Percentiles rank a stretch among this genome's conserved stretches.
Evolutionary conservation across 2,888 invertebrate genomes (phyloP).

Genomic region (Oscheius sp.): DNA sequence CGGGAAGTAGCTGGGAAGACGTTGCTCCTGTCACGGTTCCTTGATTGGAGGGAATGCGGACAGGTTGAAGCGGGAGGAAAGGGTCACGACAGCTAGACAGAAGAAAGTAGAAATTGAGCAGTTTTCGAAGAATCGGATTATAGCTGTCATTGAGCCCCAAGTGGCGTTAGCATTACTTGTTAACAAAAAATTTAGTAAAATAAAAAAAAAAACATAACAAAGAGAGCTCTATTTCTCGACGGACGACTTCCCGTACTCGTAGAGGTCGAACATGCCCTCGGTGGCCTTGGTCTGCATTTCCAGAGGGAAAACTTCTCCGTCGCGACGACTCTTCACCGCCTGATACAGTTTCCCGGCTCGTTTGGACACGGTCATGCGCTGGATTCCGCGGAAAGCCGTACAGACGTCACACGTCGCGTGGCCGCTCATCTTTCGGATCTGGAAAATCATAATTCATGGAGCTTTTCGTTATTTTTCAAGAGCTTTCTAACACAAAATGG

Average conservation of each 20-base stretch:
- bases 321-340: slow-evolving; percentile 40
- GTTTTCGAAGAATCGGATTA: no score
- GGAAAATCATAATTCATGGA: not conserved
- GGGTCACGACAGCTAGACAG: no score
- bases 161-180: not conserved
- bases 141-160: no score
- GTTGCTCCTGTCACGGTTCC: no score
- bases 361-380: slow-evolving; percentile 60
- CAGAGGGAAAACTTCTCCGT: slow-evolving; percentile 63
- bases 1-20: no score
- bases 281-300: slow-evolving; percentile 44
- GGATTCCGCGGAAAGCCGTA: slow-evolving; percentile 67
- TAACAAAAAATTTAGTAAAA: not conserved
- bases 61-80: no score
- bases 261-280: slow-evolving; percentile 46
- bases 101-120: no score
- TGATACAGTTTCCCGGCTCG: slow-evolving; percentile 48
- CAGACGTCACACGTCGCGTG: slow-evolving; percentile 65
- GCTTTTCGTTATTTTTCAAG: no score
- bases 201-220: not conserved
- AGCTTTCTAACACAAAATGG: no score
- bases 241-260: slow-evolving; percentile 31
- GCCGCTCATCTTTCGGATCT: slow-evolving; percentile 55
- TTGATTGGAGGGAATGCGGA: no score
- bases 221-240: not conserved